These are phyloP conservation scores for Vanessa cardui DNA, from an alignment of 2,888 invertebrate species.

Conservation along the genomic window DNA sequence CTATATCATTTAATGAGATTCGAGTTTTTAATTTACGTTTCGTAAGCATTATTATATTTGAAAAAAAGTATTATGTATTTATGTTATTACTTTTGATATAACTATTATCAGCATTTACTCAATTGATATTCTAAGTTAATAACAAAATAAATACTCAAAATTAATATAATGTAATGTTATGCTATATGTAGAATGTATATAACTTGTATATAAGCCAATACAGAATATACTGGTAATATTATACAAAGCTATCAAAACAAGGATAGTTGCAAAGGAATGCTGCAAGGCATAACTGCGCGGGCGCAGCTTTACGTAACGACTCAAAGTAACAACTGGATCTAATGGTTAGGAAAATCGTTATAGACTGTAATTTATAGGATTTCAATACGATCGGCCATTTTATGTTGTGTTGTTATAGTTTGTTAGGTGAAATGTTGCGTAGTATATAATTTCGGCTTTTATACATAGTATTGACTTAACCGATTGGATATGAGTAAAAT, in stretches of 20 bases:
- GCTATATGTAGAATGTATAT: neutral
- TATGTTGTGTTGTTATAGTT: conserved; percentile 16
- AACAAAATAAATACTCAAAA: too few relatives aligned
- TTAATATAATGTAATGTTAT: too few relatives aligned
- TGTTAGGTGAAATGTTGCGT: conserved; percentile 10
- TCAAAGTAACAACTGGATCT: conserved; percentile 27
- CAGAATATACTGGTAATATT: neutral
- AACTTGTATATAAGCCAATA: neutral
- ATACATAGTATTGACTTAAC: too few relatives aligned
- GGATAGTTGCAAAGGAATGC: conserved; percentile 31
- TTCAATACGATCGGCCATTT: conserved; percentile 22
- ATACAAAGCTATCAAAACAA: conserved; percentile 24
- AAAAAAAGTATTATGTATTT: too few relatives aligned
- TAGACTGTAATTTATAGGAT: conserved; percentile 31
- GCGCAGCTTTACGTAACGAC: conserved; percentile 32
- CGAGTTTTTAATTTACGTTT: neutral
- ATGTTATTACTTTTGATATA: too few relatives aligned
- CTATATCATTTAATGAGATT: neutral
- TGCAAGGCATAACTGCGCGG: conserved; percentile 26
- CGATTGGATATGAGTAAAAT: too few relatives aligned
- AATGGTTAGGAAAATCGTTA: conserved; percentile 32
- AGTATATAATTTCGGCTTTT: neutral
- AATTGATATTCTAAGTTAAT: too few relatives aligned
- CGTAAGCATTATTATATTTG: neutral
- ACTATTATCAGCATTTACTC: too few relatives aligned